Base-by-base conservation (phyloP, 2,113 vertebrate species). In the Microcebus ravelobensis region DNA sequence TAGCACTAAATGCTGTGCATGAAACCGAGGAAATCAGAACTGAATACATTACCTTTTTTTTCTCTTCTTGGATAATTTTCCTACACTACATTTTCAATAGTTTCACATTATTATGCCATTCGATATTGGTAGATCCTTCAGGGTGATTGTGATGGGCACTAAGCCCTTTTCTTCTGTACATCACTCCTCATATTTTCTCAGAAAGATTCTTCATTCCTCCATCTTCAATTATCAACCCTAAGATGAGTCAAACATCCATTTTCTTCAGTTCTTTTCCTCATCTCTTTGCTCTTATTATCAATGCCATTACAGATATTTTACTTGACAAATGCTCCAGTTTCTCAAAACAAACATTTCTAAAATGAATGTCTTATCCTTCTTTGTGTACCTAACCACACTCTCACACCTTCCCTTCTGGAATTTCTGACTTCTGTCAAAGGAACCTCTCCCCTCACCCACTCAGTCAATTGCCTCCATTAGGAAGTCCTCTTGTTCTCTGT, bases 331-430 rank as follows among this genome's bases (percentile, higher is more conserved):
- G 70, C n/a, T 59, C 21, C 63, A 50, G 4, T 79, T 77, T 63
- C 39, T 79, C 48, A 48, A 94, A 96, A 31, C 11, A 29, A 5
- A 6, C 36, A 68, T 80, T 96, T 93, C 82, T 76, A 81, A 96
- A 82, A 77, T 71, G n/a, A 95, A 65, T 31, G 67, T n/a, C 6
- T 74, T 29, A 34, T 79, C 23, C 11, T 63, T 96, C 39, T 42
- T 11, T 48, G 39, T 36, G 25, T 48, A 36, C 21, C 29, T 85
- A 79, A 89, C 29, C 1, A 52, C 14, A 76, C 11, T 14, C 4
- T 1, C 27, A 6, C 18, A 61, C 34, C 11, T 39, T 74, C 29
- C 7, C 39, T 59, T 67, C 48, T 71, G 34, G 67, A 45, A 77
- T 76, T 89, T 95, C 52, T 91, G 36, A 63, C 71, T 39, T 87